Percentiles rank a stretch among this genome's conserved stretches.
These are phyloP conservation scores for Odontomyia ornata DNA, from an alignment of 2,888 invertebrate species.

Conservation along the genomic window DNA sequence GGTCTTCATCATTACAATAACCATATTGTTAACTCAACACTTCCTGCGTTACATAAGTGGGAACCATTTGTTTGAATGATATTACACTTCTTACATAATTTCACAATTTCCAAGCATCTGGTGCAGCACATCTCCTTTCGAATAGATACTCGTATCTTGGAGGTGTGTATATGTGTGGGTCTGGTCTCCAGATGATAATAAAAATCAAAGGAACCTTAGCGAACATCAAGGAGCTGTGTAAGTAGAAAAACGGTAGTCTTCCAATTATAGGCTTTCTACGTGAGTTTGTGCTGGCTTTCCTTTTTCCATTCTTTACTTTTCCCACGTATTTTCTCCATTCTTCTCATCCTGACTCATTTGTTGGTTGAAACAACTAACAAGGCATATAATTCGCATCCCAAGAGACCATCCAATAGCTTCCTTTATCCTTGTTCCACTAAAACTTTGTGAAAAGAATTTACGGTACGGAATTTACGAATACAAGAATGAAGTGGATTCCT, in stretches of 20 bases:
- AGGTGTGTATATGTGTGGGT: neutral
- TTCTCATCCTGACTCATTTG: neutral
- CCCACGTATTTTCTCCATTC: neutral
- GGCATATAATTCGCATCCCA: slow-evolving; percentile 30
- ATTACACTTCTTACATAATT: slow-evolving; percentile 40
- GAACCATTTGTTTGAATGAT: slow-evolving; percentile 32
- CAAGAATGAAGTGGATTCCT: slow-evolving; percentile 13
- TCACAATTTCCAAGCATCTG: slow-evolving; percentile 37
- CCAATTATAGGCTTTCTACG: slow-evolving; percentile 30
- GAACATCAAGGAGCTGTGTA: neutral
- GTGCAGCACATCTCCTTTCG: slow-evolving; percentile 21
- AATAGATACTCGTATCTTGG: neutral
- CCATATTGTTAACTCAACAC: slow-evolving; percentile 30
- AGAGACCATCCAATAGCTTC: slow-evolving; percentile 33
- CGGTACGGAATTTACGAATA: slow-evolving; percentile 8
- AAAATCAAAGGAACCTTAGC: slow-evolving; percentile 39
- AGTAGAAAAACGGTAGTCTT: neutral
- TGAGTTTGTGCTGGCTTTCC: slow-evolving; percentile 25
- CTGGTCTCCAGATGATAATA: slow-evolving; percentile 36
- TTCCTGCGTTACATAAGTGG: slow-evolving; percentile 38
- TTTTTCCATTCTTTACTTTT: neutral
- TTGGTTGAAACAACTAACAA: slow-evolving; percentile 34
- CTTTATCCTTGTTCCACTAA: neutral
- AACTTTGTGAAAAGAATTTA: slow-evolving; percentile 20
- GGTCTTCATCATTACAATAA: slow-evolving; percentile 24